Evolutionary conservation across 64 coral and sea anemone species (phyloP).

Genomic region (Pachyseris speciosa): DNA sequence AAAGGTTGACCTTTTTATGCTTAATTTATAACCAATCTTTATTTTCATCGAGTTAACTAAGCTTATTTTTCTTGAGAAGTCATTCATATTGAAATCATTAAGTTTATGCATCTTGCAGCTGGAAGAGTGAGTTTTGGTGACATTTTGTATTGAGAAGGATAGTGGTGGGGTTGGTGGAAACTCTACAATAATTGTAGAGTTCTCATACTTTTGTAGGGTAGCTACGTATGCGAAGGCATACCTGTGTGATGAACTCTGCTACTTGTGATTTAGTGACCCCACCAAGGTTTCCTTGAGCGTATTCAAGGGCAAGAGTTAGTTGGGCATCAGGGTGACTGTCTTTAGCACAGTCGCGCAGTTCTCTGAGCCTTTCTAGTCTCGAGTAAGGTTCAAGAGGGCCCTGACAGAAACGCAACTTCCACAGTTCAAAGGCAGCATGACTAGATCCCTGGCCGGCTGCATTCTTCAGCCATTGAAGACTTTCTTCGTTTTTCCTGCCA

Average conservation of each 20-base stretch:
- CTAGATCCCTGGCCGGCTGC: slow-evolving; percentile 68
- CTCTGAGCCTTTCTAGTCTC: slow-evolving; percentile 77
- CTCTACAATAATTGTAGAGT: too few species aligned
- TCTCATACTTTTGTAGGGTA: too few species aligned
- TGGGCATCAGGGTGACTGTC: slow-evolving; percentile 77
- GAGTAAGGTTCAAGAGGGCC: slow-evolving; percentile 71
- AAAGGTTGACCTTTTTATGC: too few species aligned
- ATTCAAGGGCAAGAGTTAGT: slow-evolving; percentile 85
- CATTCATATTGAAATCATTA: too few species aligned
- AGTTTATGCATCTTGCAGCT: too few species aligned
- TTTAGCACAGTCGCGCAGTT: slow-evolving; percentile 85
- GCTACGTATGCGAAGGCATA: too few species aligned
- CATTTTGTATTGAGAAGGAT: too few species aligned
- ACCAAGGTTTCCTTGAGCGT: slow-evolving; percentile 90
- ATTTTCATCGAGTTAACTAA: too few species aligned
- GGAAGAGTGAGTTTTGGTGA: too few species aligned
- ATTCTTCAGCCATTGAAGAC: slow-evolving; percentile 83
- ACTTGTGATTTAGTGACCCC: slow-evolving; percentile 78
- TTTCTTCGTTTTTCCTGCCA: slow-evolving; percentile 66
- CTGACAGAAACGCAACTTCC: slow-evolving; percentile 74
- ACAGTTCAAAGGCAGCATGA: slow-evolving; percentile 96
- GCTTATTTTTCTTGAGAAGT: too few species aligned
- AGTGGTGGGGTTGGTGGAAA: too few species aligned
- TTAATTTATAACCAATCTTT: too few species aligned
- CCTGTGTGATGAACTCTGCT: slow-evolving; percentile 84